These are phyloP conservation scores for Crotalus viridis DNA, from an alignment of 2,113 vertebrate genomes.

Conservation along the genomic window DNA sequence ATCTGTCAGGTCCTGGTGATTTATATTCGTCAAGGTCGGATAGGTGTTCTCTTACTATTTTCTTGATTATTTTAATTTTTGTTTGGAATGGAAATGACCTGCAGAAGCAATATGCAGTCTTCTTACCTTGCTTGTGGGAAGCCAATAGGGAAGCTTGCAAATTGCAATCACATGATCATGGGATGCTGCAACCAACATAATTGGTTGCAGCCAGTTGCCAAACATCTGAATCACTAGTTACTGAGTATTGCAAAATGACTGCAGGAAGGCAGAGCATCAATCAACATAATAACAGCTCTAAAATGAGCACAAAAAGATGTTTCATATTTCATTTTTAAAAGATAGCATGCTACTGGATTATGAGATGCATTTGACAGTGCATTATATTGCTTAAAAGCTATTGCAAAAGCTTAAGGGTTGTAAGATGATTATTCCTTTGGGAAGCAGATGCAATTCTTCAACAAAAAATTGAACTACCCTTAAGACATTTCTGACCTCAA, in stretches of 20 bases:
- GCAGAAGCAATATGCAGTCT: not conserved
- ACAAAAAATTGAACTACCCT: slow-evolving; percentile 43
- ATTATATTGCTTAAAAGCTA: slow-evolving; percentile 5
- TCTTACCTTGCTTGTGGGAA: not conserved
- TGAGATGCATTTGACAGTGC: not conserved
- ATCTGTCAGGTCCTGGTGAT: too few species aligned
- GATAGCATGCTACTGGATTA: not conserved
- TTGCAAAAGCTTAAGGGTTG: slow-evolving; percentile 32
- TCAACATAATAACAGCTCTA: not conserved
- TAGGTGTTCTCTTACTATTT: too few species aligned
- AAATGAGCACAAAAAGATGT: not conserved
- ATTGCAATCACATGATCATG: not conserved
- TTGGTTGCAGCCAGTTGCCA: not conserved
- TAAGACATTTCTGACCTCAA: slow-evolving; percentile 45
- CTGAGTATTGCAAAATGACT: not conserved
- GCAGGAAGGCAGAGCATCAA: not conserved
- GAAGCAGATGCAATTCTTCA: slow-evolving; percentile 46
- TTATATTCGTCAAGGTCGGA: too few species aligned
- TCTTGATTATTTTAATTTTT: too few species aligned
- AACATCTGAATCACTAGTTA: not conserved
- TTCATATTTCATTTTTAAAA: slow-evolving; percentile 3
- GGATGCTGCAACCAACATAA: not conserved
- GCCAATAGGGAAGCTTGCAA: not conserved
- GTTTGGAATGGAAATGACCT: not conserved
- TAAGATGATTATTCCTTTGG: slow-evolving; percentile 33